Conservation (phyloP, 2,113 vertebrate genomes). For the Lota lota region DNA sequence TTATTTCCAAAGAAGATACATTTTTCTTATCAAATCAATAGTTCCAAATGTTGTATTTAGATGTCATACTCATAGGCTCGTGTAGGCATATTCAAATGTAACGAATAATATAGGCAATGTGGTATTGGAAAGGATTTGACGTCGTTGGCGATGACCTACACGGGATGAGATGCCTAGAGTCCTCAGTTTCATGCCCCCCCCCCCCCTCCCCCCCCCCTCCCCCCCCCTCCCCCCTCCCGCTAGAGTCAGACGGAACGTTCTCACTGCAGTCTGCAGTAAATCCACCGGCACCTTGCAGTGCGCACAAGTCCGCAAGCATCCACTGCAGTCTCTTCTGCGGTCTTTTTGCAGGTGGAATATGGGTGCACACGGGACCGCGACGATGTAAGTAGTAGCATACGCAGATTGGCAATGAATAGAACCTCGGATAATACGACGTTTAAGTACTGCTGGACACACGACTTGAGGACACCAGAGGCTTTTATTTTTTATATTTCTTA, state of each 20-base stretch:
- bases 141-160: too few species aligned
- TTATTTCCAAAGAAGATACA: background rate
- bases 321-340: constrained; percentile 51
- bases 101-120: too few species aligned
- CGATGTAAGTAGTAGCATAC: constrained; percentile 49
- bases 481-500: too few species aligned
- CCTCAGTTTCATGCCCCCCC: background rate
- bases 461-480: too few species aligned
- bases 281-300: constrained; percentile 5
- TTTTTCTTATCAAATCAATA: background rate
- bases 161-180: too few species aligned
- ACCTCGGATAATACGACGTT: background rate
- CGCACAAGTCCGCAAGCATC: constrained; percentile 25
- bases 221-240: background rate
- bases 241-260: constrained; percentile 1
- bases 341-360: constrained; percentile 7
- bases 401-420: background rate
- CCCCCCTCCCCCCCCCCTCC: background rate
- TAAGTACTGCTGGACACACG: too few species aligned
- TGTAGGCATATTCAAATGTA: too few species aligned
- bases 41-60: too few species aligned
- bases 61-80: too few species aligned
- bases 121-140: too few species aligned
- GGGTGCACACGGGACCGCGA: constrained; percentile 10
- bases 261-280: constrained; percentile 52